A percentile compares a stretch with the other conserved stretches of the same genome.
Conservation (phyloP, 2,113 vertebrate genomes). For the Pitta sordida region DNA sequence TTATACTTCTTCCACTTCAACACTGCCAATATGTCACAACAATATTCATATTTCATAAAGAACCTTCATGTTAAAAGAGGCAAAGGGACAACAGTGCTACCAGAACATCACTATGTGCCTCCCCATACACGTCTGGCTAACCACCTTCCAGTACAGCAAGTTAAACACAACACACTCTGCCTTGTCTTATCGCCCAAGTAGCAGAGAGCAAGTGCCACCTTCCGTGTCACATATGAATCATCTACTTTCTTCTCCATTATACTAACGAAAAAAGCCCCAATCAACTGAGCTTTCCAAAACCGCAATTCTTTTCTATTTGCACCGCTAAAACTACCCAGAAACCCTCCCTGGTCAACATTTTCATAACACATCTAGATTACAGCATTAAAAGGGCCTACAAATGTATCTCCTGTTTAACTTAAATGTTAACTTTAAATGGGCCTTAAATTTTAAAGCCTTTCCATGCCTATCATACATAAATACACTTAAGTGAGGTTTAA, state of each 20-base stretch:
- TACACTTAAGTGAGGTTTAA: background rate
- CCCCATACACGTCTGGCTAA: background rate
- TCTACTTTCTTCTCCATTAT: conserved; percentile 4
- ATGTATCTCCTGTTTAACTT: background rate
- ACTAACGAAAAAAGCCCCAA: background rate
- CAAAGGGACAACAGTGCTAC: background rate
- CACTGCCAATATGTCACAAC: background rate
- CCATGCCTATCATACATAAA: background rate
- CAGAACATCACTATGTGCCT: background rate
- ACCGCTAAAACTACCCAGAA: background rate
- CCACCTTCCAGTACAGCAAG: background rate
- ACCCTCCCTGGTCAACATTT: background rate
- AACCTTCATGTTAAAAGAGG: background rate
- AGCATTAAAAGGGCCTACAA: background rate
- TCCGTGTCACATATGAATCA: background rate
- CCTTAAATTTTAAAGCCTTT: background rate
- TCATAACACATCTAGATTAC: background rate
- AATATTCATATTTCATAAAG: background rate
- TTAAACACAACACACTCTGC: background rate
- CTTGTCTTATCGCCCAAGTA: background rate
- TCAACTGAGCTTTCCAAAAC: background rate
- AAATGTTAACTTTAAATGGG: background rate
- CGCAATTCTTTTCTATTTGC: background rate
- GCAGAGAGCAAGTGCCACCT: conserved; percentile 26
- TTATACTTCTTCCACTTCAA: background rate